Percentiles rank a stretch among this genome's conserved stretches.
Evolutionary conservation across 2,113 vertebrate genomes (phyloP).

Genomic region (Aepyceros melampus): DNA sequence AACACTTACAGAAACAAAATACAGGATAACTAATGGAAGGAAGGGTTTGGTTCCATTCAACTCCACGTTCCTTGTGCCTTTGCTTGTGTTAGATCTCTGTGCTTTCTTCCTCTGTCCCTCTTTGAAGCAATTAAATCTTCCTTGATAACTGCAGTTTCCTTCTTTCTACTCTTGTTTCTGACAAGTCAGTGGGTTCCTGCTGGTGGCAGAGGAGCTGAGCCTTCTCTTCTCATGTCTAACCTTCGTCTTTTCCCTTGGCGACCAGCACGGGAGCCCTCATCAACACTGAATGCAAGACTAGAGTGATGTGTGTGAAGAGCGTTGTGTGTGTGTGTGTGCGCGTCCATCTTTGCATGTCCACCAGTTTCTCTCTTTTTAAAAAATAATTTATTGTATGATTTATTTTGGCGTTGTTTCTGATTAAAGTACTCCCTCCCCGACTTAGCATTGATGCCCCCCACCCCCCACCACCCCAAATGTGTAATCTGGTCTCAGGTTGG

Average conservation of each 20-base stretch:
- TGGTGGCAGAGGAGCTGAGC: background rate
- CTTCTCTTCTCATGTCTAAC: background rate
- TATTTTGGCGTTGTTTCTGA: conserved; percentile 46
- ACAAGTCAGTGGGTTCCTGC: background rate
- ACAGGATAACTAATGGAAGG: conserved; percentile 10
- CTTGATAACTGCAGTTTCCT: conserved; percentile 43
- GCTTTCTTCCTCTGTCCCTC: conserved; percentile 39
- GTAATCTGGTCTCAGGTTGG: conserved; percentile 56
- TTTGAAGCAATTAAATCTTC: conserved; percentile 60
- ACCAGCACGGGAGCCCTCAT: background rate
- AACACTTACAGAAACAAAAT: background rate
- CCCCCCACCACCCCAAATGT: background rate
- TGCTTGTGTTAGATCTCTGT: conserved; percentile 59
- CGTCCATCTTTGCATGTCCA: background rate
- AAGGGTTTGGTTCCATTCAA: conserved; percentile 61
- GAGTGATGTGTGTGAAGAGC: background rate
- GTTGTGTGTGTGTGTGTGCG: background rate
- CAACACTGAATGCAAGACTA: conserved; percentile 52
- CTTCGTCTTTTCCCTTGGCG: background rate
- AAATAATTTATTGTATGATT: conserved; percentile 70
- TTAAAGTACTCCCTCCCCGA: conserved; percentile 14
- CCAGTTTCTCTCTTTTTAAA: conserved; percentile 32
- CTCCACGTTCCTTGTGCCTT: conserved; percentile 74
- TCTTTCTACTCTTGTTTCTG: conserved; percentile 30
- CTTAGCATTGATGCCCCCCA: background rate